Conservation (phyloP, 2,797 vertebrate genomes). For the Sebastiscus albofasciatus region DNA sequence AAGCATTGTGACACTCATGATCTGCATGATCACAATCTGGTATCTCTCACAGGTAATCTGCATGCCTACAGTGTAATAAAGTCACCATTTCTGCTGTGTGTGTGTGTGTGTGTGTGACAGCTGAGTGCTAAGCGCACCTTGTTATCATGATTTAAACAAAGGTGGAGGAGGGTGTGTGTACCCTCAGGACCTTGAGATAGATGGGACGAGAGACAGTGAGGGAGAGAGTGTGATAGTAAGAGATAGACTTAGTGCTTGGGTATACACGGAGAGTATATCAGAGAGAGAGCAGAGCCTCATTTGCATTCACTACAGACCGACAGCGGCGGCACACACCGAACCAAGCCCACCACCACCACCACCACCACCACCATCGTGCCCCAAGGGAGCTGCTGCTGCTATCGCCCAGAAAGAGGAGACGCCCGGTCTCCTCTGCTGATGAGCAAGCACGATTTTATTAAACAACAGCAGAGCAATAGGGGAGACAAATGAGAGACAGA, state of each 20-base stretch:
- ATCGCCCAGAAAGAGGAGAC: constrained; percentile 45
- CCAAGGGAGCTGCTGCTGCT: constrained; percentile 49
- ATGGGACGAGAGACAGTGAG: constrained; percentile 41
- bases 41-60: constrained; percentile 31
- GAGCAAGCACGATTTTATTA: constrained; percentile 64
- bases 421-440: constrained; percentile 53
- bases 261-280: constrained; percentile 44
- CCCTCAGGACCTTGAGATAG: constrained; percentile 62
- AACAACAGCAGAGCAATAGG: constrained; percentile 46
- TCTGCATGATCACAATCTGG: constrained; percentile 17
- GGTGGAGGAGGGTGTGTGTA: constrained; percentile 46
- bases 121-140: constrained; percentile 50
- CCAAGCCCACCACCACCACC: constrained; percentile 39
- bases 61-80: constrained; percentile 49
- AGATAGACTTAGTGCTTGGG: constrained; percentile 28
- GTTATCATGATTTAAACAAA: constrained; percentile 69
- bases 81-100: constrained; percentile 3
- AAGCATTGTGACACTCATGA: constrained; percentile 1
- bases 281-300: constrained; percentile 53
- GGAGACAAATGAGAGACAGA: constrained; percentile 33
- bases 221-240: constrained; percentile 37
- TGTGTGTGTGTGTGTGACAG: constrained; percentile 25
- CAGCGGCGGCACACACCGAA: constrained; percentile 32
- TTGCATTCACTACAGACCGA: constrained; percentile 72
- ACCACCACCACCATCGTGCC: constrained; percentile 7